Base-by-base conservation (phyloP, 2,797 vertebrate species). In the Monodelphis domestica region DNA sequence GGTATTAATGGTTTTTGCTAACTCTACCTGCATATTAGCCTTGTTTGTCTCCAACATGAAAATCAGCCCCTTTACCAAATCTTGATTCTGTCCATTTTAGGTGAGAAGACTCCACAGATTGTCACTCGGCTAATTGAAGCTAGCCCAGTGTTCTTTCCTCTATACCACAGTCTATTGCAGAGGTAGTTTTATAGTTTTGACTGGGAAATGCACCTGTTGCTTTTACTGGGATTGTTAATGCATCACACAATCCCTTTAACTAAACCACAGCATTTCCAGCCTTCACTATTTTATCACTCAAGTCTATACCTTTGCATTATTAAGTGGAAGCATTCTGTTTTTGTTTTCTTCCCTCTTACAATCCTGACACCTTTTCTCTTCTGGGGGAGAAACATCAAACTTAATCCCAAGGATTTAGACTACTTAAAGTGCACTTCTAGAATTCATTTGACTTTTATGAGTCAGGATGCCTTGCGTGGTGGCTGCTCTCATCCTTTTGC, bases 381-480 rank as follows among this genome's bases (percentile, higher is more conserved):
- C 38, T 50, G 38, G 50, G 38, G 21, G 38, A 84, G 70, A 84
- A 84, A 12, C 21, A 84, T 45, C 38, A 78, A 45, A 84, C 24
- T 84, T 50, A 84, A 84, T 84, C 38, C 38, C 14, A 54, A 55
- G 38, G 56, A 93, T 95, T 95, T 96, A 95, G 91, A 92, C 94
- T 33, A 70, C 84, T 89, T 38, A 33, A 57, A 63, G 53, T 38
- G 52, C 88, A 50, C 89, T 91, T 92, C n/a, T 54, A 38, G 59
- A 50, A 45, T 70, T 93, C 90, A 70, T 87, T n/a, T 24, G 38
- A 2, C 94, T 91, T 88, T 29, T 54, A 93, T 88, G 28, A 57
- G 29, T 87, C 12, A 1, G 3, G 15, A 84, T 45, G 50, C 38
- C 59, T 92, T 92, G 30, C 52, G 89, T 78, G 33, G 53, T 91